A percentile compares a stretch with the other conserved stretches of the same genome.
Evolutionary conservation across 2,797 vertebrate species (phyloP).

Genomic region (Heterohyrax brucei): DNA sequence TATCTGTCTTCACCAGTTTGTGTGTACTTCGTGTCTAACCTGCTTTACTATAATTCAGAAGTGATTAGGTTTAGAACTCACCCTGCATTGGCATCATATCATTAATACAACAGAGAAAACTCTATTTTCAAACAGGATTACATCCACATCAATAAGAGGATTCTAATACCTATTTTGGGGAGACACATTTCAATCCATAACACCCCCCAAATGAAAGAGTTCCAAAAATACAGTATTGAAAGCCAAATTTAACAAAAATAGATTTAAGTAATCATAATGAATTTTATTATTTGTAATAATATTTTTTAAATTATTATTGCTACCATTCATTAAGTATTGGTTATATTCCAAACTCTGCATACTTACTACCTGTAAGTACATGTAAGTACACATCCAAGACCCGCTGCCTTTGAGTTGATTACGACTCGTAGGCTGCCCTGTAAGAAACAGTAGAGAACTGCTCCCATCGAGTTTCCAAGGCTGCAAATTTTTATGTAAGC

Average conservation of each 20-base stretch:
- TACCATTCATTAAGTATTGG: neutral
- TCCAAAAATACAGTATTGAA: neutral
- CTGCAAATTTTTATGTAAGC: no score
- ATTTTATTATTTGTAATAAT: neutral
- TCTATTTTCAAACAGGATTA: neutral
- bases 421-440: no score
- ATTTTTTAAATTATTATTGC: neutral
- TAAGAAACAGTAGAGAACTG: no score
- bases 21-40: neutral
- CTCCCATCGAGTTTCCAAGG: no score
- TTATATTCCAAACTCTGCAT: neutral
- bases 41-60: neutral
- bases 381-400: no score
- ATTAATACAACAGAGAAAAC: neutral
- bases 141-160: neutral
- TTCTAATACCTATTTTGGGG: neutral
- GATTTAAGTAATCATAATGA: neutral
- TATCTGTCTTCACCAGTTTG: neutral
- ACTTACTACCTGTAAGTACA: neutral
- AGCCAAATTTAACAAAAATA: conserved; percentile 22
- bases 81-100: neutral
- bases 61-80: neutral
- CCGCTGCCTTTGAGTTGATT: no score
- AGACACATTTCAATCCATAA: neutral
- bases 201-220: neutral